Evolutionary conservation across 2,113 vertebrate genomes (phyloP).

Genomic region (Balaenoptera acutorostrata): DNA sequence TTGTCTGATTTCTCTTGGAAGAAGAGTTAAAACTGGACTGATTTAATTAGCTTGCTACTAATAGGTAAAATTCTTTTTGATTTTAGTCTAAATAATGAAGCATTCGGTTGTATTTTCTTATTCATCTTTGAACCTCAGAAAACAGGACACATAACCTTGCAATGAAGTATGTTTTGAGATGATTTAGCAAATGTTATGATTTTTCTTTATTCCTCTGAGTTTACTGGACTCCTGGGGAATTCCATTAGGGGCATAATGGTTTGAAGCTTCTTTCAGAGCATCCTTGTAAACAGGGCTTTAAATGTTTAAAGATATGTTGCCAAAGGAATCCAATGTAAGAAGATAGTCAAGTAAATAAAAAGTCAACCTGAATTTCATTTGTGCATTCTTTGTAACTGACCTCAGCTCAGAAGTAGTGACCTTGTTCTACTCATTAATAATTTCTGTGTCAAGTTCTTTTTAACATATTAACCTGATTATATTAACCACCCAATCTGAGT

Average conservation of each 20-base stretch:
- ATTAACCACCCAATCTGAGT: constrained; percentile 70
- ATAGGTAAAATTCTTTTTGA: constrained; percentile 75
- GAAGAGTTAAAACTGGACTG: constrained; percentile 71
- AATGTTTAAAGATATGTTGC: constrained; percentile 87
- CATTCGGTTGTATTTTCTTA: constrained; percentile 75
- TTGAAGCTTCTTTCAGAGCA: constrained; percentile 86
- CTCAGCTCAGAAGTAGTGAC: constrained; percentile 81
- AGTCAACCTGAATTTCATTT: constrained; percentile 86
- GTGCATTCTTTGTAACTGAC: constrained; percentile 83
- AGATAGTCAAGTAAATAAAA: constrained; percentile 88
- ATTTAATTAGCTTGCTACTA: constrained; percentile 78
- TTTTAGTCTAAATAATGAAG: constrained; percentile 77
- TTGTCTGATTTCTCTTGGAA: constrained; percentile 45
- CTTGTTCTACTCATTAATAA: constrained; percentile 84
- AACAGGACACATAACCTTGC: constrained; percentile 82
- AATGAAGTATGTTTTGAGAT: constrained; percentile 83
- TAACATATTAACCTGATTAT: constrained; percentile 82
- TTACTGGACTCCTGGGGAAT: constrained; percentile 87
- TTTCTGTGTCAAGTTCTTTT: constrained; percentile 78
- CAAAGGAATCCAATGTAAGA: constrained; percentile 84
- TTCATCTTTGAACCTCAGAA: constrained; percentile 76
- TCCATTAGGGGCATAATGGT: constrained; percentile 87
- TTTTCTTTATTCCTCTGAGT: constrained; percentile 85
- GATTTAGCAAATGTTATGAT: constrained; percentile 84
- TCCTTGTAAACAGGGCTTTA: constrained; percentile 87